Base-by-base conservation (phyloP, 2,797 vertebrate genomes). In the Chloroceryle inda region DNA sequence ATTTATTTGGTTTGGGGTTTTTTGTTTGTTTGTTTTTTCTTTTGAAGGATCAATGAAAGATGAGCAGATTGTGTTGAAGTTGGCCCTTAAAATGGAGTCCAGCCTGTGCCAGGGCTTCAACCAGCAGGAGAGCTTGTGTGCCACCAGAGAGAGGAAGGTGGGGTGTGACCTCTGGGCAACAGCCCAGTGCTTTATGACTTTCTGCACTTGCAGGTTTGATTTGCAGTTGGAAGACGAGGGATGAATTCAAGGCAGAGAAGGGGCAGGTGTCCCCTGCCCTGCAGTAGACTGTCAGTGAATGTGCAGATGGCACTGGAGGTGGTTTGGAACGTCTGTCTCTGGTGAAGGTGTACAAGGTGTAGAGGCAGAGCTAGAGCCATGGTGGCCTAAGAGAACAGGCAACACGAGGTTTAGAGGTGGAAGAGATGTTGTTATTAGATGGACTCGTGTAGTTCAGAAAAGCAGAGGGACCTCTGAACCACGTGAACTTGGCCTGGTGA, bases 361-460 rank as follows among this genome's bases (percentile, higher is more conserved):
- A 45, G 63, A 13, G n/a, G 44, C 35, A 63, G 27, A 23, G 58
- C 47, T 53, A 8, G 62, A 87, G 53, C 44, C 0, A 0, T 29
- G 33, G 15, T 59, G 45, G 8, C 29, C 24, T 38, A 19, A 40
- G 56, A 22, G 75, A 72, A 11, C 20, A 19, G 33, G 44, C 49
- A 68, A 10, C 15, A 5, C 0, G 5, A 66, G n/a, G 22, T 53
- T 79, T 69, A 33, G 72, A 91, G 55, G 4, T 64, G 75, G 26
- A 69, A 47, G 22, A 56, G 52, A 5, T 26, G 0, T 4, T 82
- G 87, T 37, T 40, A 12, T 47, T 76, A 76, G 35, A 45, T 79
- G 40, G 31, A 3, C 13, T 87, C 4, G 0, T 16, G 6, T 6
- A 33, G 69, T 9, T 75, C 45, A 35, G 50, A 23, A 81, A 93